Evolutionary conservation across 2,113 vertebrate genomes (phyloP).

Genomic region (Heptranchias perlo): DNA sequence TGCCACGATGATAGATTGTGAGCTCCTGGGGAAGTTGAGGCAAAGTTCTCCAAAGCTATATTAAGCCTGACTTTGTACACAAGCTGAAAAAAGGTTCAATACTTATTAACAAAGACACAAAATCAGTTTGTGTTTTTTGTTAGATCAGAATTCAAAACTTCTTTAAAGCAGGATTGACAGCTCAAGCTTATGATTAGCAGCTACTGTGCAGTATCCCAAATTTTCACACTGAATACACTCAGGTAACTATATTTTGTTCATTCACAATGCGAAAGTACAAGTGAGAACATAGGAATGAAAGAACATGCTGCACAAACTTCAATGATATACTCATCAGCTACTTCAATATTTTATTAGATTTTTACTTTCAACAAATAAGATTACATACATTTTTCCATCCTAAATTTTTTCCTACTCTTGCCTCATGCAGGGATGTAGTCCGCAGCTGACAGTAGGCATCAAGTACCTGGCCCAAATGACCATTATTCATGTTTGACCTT

Average conservation of each 20-base stretch:
- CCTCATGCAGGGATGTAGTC: not conserved
- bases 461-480: not conserved
- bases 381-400: not conserved
- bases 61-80: conserved; percentile 92
- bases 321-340: conserved; percentile 18
- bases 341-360: not conserved
- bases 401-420: not conserved
- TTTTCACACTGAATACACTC: not conserved
- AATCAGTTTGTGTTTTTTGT: not conserved
- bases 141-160: not conserved
- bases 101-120: not conserved
- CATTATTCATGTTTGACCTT: not conserved
- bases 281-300: not conserved
- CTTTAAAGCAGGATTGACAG: not conserved
- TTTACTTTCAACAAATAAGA: not conserved
- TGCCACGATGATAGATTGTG: conserved; percentile 58
- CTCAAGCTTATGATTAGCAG: not conserved
- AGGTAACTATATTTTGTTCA: not conserved
- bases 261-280: not conserved
- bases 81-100: conserved; percentile 58
- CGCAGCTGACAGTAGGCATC: not conserved
- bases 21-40: conserved; percentile 61
- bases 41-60: conserved; percentile 78
- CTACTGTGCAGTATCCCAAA: not conserved
- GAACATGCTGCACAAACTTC: not conserved